These are phyloP conservation scores for Marronus borbonicus DNA, from an alignment of 2,888 invertebrate genomes.

Conservation along the genomic window DNA sequence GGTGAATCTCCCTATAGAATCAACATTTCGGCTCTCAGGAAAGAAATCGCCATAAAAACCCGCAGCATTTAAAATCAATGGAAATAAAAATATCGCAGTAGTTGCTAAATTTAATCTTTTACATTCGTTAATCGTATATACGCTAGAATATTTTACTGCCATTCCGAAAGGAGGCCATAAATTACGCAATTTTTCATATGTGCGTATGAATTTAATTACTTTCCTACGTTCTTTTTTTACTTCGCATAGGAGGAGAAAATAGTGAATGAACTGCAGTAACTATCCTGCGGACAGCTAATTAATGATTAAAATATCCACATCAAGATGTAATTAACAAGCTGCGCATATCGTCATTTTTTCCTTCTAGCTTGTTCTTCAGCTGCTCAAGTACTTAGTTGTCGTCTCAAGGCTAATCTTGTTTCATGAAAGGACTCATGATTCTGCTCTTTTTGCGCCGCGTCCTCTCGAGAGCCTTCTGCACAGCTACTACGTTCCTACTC, in stretches of 20 bases:
- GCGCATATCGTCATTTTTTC: constrained; percentile 46
- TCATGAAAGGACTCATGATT: constrained; percentile 44
- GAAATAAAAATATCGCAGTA: too few relatives aligned
- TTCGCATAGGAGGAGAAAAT: constrained; percentile 10
- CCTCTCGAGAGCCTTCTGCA: constrained; percentile 9
- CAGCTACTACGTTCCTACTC: constrained; percentile 16
- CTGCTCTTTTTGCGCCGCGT: constrained; percentile 33
- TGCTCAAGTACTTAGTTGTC: constrained; percentile 40
- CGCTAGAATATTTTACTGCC: too few relatives aligned
- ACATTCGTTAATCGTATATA: too few relatives aligned
- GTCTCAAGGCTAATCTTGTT: constrained; percentile 51
- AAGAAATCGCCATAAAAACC: too few relatives aligned
- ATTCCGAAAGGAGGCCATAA: constrained; percentile 10
- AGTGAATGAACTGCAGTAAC: constrained; percentile 42
- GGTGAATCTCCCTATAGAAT: too few relatives aligned
- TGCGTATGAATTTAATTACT: constrained; percentile 7
- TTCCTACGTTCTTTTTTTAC: neutral
- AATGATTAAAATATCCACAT: constrained; percentile 51
- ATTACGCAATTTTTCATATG: constrained; percentile 31
- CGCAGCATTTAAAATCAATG: too few relatives aligned
- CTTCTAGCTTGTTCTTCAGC: constrained; percentile 38
- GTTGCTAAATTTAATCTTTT: too few relatives aligned
- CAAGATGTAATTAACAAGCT: constrained; percentile 51
- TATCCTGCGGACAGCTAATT: constrained; percentile 41
- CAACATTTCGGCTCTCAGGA: too few relatives aligned